Evolutionary conservation across 2,797 vertebrate genomes (phyloP).

Genomic region (Chloroceryle amazona): DNA sequence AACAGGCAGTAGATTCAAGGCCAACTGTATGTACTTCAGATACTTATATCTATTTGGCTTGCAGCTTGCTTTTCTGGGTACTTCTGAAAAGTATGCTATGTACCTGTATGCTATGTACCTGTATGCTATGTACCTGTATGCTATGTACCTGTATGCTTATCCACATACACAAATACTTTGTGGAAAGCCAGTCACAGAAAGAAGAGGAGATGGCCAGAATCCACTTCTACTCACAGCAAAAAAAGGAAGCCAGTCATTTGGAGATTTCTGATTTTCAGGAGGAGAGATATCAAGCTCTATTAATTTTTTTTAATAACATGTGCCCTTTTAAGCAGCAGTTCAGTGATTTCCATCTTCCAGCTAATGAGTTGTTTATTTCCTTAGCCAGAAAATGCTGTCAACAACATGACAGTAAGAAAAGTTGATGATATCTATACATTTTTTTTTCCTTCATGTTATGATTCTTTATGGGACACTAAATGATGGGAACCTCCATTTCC

Average conservation of each 20-base stretch:
- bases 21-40: not conserved
- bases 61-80: not conserved
- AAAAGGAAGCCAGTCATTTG: not conserved
- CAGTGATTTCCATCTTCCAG: not conserved
- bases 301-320: not conserved
- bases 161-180: not conserved
- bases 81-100: not conserved
- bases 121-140: no score
- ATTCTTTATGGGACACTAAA: not conserved
- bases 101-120: not conserved
- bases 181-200: not conserved
- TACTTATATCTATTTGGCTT: not conserved
- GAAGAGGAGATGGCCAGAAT: not conserved
- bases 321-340: not conserved
- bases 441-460: not conserved
- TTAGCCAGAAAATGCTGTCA: not conserved
- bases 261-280: not conserved
- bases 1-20: not conserved
- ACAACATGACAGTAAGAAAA: not conserved
- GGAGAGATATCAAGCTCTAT: not conserved
- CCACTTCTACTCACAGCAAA: not conserved
- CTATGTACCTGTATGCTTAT: not conserved
- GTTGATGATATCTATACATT: rapidly evolving
- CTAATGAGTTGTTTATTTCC: not conserved
- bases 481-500: not conserved